Base-by-base conservation (phyloP, 1,140 invertebrate species). In the Amyelois transitella region DNA sequence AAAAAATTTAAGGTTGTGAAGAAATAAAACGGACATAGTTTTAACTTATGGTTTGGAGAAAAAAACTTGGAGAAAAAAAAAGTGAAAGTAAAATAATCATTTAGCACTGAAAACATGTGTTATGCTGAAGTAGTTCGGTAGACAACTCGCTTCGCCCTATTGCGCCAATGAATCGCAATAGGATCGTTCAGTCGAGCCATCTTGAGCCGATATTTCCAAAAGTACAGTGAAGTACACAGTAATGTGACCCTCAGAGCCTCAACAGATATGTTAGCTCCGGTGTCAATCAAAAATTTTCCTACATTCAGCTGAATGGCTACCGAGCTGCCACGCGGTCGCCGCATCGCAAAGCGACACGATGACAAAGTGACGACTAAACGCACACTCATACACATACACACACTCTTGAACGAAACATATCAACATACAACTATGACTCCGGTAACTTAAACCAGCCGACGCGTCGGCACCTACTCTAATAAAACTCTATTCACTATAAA, bases 401-500 rank as follows among this genome's bases (percentile, higher is more conserved):
- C 54, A 5, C 45, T 21, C 54, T n/a, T 43, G 17, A 21, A 47
- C 18, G 8, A 43, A 43, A 20, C n/a, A 18, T 18, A 24, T 51
- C 51, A 45, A 55, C 55, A 59, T 53, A 45, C 61, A 56, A 49
- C 48, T 56, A 62, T 53, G 51, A 61, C 17, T 51, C 25, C 47
- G 52, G 52, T 55, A 49, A 59, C 52, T 58, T 32, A 54, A 54
- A 57, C 32, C 51, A 17, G 45, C 6, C 45, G 18, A 12, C 19
- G 6, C 19, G 45, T 21, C 43, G 43, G 1, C n/a, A 44, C 45
- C 18, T 50, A 58, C 55, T 24, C 8, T 53, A 62, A 54, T 52
- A 21, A 52, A 49, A 10, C 53, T 38, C 52, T 65, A 65, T 51
- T 32, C 51, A n/a, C 52, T 60, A 67, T 51, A 60, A 58, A 43